Base-by-base conservation (phyloP, 2,888 invertebrate genomes). In the Melikaiella ostensackeni region DNA sequence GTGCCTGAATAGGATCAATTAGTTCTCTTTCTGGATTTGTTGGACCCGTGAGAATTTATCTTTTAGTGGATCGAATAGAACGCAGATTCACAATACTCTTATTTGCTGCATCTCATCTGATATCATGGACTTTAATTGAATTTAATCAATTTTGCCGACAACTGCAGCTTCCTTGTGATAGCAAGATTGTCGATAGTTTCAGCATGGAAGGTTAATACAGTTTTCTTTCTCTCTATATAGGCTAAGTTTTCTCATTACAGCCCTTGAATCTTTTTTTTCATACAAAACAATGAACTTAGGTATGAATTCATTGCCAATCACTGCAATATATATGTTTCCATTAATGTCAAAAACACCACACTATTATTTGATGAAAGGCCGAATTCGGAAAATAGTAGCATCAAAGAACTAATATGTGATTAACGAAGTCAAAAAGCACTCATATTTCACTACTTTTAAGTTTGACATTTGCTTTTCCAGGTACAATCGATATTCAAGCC, bases 281-380 rank as follows among this genome's bases (percentile, higher is more conserved):
- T 94, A 94, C 89, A 87, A 90, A 61, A 88, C 89, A 46, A 86
- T 94, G 13, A 94, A 94, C 8, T 86, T 92, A 7, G 85, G 93
- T n/a, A 92, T 94, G 75, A 92, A 94, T 62, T 89, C 93, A 0
- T 92, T 94, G 76, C 93, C 94, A 0, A 90, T 94, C 42, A 84
- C 94, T 1, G 93, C 94, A 84, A 92, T 94, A 19, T 88, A 93
- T 1, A 92, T 93, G 1, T 93, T 94, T 87, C 91, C 93, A 66
- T 93, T 93, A 50, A 93, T 95, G 92, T 95, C 95, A 0, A 95
- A 95, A 88, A 94, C 95, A 2, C 95, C 95, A 0, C 93, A 94
- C 84, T 94, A 92, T 86, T 92, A 92, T 86, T 91, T 94, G 30
- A 92, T 93, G 74, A 93, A 92, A 16, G 91, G 92, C 33, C 90